Percentiles rank a stretch among this genome's conserved stretches.
phyloP scores from a whole-genome alignment of 2,113 vertebrate species.

The Aleadryas rufinucha region DNA sequence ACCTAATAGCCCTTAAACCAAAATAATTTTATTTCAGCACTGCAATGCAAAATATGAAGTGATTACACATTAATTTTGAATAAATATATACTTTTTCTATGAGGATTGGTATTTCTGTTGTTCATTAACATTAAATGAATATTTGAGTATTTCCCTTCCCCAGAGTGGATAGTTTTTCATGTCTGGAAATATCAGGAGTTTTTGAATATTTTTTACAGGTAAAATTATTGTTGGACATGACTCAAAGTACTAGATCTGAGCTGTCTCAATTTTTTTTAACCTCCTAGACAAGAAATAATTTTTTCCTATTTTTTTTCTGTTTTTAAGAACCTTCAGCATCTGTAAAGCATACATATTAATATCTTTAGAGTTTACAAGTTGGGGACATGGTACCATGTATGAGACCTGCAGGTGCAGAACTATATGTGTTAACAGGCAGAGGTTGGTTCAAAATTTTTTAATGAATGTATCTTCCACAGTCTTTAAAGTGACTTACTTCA shows the following conservation, averaged over 20 bases:
- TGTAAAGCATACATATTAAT: not conserved
- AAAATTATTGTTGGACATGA: not conserved
- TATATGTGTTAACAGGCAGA: not conserved
- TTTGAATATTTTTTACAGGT: not conserved
- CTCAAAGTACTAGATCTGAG: not conserved
- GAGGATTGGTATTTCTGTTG: not conserved
- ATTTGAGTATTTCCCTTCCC: not conserved
- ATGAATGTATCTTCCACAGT: not conserved
- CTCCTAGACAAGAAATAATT: not conserved
- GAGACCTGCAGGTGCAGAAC: not conserved
- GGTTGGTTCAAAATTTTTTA: not conserved
- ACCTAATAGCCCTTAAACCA: not conserved
- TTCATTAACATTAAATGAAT: not conserved
- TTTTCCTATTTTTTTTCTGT: not conserved
- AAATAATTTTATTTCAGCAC: not conserved
- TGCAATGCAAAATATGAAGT: not conserved
- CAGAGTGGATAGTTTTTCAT: not conserved
- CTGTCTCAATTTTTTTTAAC: not conserved
- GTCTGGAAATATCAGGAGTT: not conserved
- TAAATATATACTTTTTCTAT: not conserved
- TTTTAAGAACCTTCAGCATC: not conserved
- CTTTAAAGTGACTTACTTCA: not conserved
- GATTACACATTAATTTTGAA: not conserved
- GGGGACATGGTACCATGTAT: fast-evolving
- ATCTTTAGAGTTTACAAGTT: not conserved